Conservation (phyloP, 2,888 invertebrate species). For the Lypha dubia region DNA sequence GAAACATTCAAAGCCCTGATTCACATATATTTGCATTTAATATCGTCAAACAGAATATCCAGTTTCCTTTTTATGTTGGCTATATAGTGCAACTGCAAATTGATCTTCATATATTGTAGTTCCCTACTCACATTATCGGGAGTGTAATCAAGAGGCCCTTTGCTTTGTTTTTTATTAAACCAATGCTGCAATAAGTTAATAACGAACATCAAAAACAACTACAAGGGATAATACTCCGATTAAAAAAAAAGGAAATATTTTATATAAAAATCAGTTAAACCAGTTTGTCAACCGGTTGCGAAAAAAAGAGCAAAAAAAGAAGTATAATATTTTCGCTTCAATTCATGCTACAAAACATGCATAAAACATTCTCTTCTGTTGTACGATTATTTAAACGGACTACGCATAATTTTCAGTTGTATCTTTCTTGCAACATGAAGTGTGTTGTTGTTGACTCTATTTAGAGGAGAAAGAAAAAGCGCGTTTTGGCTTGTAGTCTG, state of each 20-base stretch:
- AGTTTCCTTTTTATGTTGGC: too few species aligned
- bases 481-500: conserved; percentile 65
- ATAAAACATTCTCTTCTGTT: conserved; percentile 50
- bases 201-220: conserved; percentile 41
- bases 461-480: conserved; percentile 38
- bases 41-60: too few species aligned
- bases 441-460: conserved; percentile 45
- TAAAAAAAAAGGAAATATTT: conserved; percentile 18
- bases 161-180: conserved; percentile 40
- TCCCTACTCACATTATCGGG: neutral
- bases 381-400: conserved; percentile 55
- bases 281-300: conserved; percentile 72
- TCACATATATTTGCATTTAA: too few species aligned
- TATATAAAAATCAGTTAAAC: conserved; percentile 70
- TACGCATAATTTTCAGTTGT: conserved; percentile 66
- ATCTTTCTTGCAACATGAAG: conserved; percentile 49
- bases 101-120: too few species aligned
- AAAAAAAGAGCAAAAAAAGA: conserved; percentile 1
- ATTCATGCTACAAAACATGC: conserved; percentile 57
- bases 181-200: conserved; percentile 61
- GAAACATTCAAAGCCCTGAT: too few species aligned
- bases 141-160: conserved; percentile 50
- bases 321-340: conserved; percentile 52
- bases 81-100: too few species aligned
- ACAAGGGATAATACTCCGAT: neutral